Evolutionary conservation across 1,140 invertebrate species (phyloP).

Genomic region (Listronotus bonariensis): DNA sequence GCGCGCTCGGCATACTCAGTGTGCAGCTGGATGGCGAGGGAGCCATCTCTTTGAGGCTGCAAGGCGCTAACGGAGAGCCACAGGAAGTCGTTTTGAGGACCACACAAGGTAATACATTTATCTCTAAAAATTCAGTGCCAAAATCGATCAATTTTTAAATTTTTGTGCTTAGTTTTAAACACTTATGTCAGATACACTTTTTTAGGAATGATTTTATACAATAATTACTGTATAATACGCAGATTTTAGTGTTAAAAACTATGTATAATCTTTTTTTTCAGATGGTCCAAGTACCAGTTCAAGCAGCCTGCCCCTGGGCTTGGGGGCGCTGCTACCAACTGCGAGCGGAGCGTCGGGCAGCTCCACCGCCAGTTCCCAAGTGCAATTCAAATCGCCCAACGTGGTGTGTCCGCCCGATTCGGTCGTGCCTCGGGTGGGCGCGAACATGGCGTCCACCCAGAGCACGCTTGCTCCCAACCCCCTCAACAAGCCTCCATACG

Average conservation of each 20-base stretch:
- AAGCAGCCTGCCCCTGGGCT: conserved; percentile 11
- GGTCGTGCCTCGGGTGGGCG: conserved; percentile 62
- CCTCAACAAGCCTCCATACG: conserved; percentile 54
- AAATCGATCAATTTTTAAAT: too few species aligned
- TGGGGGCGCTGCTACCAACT: conserved; percentile 29
- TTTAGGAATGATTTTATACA: neutral
- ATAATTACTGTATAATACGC: neutral
- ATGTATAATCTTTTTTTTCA: conserved; percentile 29
- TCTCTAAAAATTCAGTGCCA: too few species aligned
- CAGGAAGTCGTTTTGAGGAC: conserved; percentile 76
- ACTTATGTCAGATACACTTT: too few species aligned
- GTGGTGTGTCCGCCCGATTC: conserved; percentile 78
- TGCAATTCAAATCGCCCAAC: conserved; percentile 77
- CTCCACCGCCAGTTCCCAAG: conserved; percentile 45
- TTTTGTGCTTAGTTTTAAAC: too few species aligned
- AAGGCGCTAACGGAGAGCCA: conserved; percentile 67
- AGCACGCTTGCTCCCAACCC: conserved; percentile 14
- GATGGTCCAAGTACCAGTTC: conserved; percentile 36
- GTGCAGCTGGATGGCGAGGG: conserved; percentile 96
- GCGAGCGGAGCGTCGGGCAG: conserved; percentile 30
- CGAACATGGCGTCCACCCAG: conserved; percentile 50
- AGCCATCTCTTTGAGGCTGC: conserved; percentile 88
- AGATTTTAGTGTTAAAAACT: conserved; percentile 8
- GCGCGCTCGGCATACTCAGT: conserved; percentile 90
- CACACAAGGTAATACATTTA: conserved; percentile 24